Evolutionary conservation across 2,113 vertebrate genomes (phyloP).

Genomic region (Lonchura striata): DNA sequence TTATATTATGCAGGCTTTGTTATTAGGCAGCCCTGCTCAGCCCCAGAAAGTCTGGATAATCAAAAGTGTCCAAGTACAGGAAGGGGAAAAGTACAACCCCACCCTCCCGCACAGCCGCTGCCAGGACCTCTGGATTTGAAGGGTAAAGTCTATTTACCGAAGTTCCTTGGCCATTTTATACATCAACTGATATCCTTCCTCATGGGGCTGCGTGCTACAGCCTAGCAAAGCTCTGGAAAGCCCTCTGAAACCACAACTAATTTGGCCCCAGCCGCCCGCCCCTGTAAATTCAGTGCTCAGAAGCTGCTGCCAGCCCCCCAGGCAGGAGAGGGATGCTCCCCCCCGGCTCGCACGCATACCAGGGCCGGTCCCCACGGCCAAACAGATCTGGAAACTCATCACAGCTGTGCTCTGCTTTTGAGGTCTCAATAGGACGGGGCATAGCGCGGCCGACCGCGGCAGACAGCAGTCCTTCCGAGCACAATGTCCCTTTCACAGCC

Average conservation of each 20-base stretch:
- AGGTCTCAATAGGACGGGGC: slow-evolving; percentile 1
- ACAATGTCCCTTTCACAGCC: slow-evolving; percentile 23
- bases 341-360: neutral
- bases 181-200: slow-evolving; percentile 39
- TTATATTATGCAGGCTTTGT: slow-evolving; percentile 54
- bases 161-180: slow-evolving; percentile 39
- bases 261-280: neutral
- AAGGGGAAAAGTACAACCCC: slow-evolving; percentile 66
- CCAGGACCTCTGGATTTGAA: slow-evolving; percentile 48
- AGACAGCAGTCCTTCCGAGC: neutral
- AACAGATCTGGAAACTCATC: slow-evolving; percentile 25
- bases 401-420: slow-evolving; percentile 22
- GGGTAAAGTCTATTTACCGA: slow-evolving; percentile 42
- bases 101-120: slow-evolving; percentile 39
- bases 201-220: neutral
- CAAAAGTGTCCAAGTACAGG: slow-evolving; percentile 62
- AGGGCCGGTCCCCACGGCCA: neutral
- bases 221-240: slow-evolving; percentile 13
- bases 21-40: slow-evolving; percentile 51
- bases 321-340: neutral
- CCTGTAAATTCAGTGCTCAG: neutral
- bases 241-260: slow-evolving; percentile 6
- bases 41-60: slow-evolving; percentile 61
- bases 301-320: slow-evolving; percentile 18
- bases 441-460: neutral